phyloP scores from a whole-genome alignment of 2,113 vertebrate genomes.

The Malurus elegans region DNA sequence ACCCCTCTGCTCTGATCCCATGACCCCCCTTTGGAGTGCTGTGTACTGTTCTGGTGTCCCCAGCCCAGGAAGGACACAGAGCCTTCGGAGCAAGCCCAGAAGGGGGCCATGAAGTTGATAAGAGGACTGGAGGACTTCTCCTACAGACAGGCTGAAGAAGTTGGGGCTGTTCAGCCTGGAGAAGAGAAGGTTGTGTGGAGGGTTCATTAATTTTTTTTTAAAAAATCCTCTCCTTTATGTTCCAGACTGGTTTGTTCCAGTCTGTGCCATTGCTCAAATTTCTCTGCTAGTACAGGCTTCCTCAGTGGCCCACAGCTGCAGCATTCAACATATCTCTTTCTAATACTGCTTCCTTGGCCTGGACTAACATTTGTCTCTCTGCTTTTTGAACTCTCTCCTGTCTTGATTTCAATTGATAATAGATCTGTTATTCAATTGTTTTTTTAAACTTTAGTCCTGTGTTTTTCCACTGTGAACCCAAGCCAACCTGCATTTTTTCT shows the following conservation, averaged over 20 bases:
- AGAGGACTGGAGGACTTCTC: neutral
- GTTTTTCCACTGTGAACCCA: constrained; percentile 1
- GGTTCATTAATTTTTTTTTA: neutral
- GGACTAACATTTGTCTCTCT: neutral
- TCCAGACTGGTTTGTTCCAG: neutral
- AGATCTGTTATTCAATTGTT: neutral
- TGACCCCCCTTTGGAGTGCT: neutral
- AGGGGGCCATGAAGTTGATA: neutral
- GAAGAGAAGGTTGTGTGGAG: neutral
- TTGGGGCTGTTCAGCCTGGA: neutral
- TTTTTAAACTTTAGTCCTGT: neutral
- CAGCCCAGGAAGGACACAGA: neutral
- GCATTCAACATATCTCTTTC: neutral
- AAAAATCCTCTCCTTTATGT: neutral
- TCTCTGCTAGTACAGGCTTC: neutral
- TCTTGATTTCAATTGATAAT: neutral
- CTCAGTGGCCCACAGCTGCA: neutral
- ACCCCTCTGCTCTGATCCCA: neutral
- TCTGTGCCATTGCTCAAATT: neutral
- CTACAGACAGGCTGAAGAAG: neutral
- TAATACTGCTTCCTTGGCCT: neutral
- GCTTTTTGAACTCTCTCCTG: neutral
- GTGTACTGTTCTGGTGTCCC: neutral
- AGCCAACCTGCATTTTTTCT: neutral
- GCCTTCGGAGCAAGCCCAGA: neutral